Evolutionary conservation across 64 coral and sea anemone species (phyloP).

Genomic region (Pocillopora damicornis): DNA sequence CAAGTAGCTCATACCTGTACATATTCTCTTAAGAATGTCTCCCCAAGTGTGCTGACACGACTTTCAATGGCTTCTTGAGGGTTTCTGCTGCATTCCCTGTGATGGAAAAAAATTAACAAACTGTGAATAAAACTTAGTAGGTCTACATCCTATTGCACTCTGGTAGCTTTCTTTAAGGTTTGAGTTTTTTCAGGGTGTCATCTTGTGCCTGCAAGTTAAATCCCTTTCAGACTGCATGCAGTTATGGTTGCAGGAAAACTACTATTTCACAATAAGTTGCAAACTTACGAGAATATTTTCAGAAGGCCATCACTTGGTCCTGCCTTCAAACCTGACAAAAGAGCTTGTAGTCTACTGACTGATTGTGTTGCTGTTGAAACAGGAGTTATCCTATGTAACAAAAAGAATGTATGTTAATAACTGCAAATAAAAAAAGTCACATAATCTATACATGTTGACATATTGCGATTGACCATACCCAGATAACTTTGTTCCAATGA

Average conservation of each 20-base stretch:
- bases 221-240: too few relatives aligned
- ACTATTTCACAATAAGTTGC: background rate
- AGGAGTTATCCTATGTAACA: conserved; percentile 69
- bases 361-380: conserved; percentile 97
- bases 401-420: background rate
- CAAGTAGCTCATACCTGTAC: conserved; percentile 52
- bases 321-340: conserved; percentile 78
- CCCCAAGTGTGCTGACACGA: conserved; percentile 80
- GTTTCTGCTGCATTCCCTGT: conserved; percentile 83
- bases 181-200: too few relatives aligned
- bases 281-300: conserved; percentile 76
- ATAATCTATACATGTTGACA: too few relatives aligned
- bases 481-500: too few relatives aligned
- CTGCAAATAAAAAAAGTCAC: too few relatives aligned
- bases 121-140: too few relatives aligned
- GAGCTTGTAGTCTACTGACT: conserved; percentile 82
- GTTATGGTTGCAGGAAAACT: too few relatives aligned
- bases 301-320: conserved; percentile 79
- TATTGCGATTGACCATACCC: too few relatives aligned
- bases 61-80: conserved; percentile 70
- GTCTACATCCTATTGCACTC: too few relatives aligned
- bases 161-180: too few relatives aligned
- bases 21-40: conserved; percentile 83
- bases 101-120: conserved; percentile 1
- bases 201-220: too few relatives aligned